Percentiles rank a stretch among this genome's conserved stretches.
These are phyloP conservation scores for Phenganax subtilis DNA, from an alignment of 92 coral and sea anemone species.

Conservation along the genomic window DNA sequence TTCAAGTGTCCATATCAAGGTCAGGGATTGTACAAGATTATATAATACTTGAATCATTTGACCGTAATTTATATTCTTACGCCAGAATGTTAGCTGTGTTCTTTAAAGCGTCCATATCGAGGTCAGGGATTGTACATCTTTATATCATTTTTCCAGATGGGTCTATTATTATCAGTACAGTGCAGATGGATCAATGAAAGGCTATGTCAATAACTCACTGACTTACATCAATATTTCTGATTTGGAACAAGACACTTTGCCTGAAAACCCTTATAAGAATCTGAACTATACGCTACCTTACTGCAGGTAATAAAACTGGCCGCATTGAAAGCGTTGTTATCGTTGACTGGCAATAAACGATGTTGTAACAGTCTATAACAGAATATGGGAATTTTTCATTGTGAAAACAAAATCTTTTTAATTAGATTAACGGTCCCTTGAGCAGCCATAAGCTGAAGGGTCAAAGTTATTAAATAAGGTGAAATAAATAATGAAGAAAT, in stretches of 20 bases:
- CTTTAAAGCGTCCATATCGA: no score
- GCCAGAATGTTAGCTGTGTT: no score
- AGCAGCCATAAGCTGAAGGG: no score
- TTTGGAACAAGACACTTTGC: conserved; percentile 57
- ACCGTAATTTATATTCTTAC: no score
- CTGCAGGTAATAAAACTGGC: conserved; percentile 55
- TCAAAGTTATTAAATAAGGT: no score
- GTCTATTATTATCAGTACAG: conserved; percentile 47
- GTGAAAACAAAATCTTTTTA: neutral
- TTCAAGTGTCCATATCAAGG: no score
- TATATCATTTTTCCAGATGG: conserved; percentile 14
- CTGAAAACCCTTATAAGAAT: conserved; percentile 52
- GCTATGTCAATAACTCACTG: conserved; percentile 47
- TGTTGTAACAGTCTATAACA: no score
- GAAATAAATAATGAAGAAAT: no score
- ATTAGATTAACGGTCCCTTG: no score
- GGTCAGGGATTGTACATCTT: neutral
- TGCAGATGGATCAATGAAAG: conserved; percentile 36
- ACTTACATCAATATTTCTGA: conserved; percentile 46
- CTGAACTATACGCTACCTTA: conserved; percentile 53
- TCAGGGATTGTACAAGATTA: neutral
- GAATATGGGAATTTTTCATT: no score
- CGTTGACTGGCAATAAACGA: no score
- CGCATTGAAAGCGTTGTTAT: no score
- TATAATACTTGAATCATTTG: neutral